A percentile compares a stretch with the other conserved stretches of the same genome.
Evolutionary conservation across 2,797 vertebrate species (phyloP).

Genomic region (Chaetodon trifasciatus): DNA sequence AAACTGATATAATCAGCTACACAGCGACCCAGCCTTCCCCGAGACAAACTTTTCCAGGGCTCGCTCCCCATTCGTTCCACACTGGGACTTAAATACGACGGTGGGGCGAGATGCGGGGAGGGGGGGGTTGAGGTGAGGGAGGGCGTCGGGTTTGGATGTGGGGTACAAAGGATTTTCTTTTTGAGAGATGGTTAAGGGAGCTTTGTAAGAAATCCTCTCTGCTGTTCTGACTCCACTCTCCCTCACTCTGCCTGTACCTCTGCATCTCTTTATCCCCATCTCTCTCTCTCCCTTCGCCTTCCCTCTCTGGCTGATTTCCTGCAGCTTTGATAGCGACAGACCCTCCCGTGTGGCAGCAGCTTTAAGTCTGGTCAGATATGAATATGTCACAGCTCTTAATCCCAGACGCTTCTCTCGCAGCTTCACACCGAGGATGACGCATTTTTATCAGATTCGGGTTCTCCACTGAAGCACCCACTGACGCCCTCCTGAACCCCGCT

Average conservation of each 20-base stretch:
- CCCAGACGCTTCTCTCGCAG: slow-evolving; percentile 73
- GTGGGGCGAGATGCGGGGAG: slow-evolving; percentile 7
- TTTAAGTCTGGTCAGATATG: slow-evolving; percentile 86
- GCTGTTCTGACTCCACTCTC: slow-evolving; percentile 53
- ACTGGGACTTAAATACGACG: slow-evolving; percentile 79
- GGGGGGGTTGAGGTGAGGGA: slow-evolving; percentile 71
- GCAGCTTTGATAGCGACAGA: slow-evolving; percentile 87
- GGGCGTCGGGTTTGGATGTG: slow-evolving; percentile 76
- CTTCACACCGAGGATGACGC: slow-evolving; percentile 49
- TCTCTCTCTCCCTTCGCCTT: slow-evolving; percentile 46
- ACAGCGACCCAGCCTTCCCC: slow-evolving; percentile 86
- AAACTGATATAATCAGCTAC: slow-evolving; percentile 99
- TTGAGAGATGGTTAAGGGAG: slow-evolving; percentile 81
- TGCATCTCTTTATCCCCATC: slow-evolving; percentile 77
- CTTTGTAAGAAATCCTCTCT: slow-evolving; percentile 84
- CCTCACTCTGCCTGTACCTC: slow-evolving; percentile 55
- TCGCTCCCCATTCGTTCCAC: slow-evolving; percentile 79
- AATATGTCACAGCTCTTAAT: slow-evolving; percentile 87
- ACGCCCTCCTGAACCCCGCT: slow-evolving; percentile 35
- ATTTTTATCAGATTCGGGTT: slow-evolving; percentile 66
- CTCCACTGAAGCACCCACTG: background rate
- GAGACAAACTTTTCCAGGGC: slow-evolving; percentile 93
- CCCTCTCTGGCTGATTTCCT: slow-evolving; percentile 78
- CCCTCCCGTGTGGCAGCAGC: slow-evolving; percentile 77
- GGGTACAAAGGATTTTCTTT: slow-evolving; percentile 84